These are phyloP conservation scores for Plectropomus leopardus DNA, from an alignment of 2,113 vertebrate species.

Conservation along the genomic window DNA sequence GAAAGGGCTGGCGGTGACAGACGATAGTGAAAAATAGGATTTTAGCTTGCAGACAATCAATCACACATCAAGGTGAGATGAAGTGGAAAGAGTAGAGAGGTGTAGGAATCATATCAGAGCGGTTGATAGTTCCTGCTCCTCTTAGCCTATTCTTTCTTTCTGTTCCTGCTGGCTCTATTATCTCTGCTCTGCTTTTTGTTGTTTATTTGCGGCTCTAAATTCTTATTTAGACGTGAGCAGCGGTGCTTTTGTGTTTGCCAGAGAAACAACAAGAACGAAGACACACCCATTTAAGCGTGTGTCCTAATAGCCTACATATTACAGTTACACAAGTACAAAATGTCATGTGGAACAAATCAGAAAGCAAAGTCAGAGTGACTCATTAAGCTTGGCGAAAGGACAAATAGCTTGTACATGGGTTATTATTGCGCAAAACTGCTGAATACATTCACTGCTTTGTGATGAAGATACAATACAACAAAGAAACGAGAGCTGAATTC, in stretches of 20 bases:
- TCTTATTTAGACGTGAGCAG: conserved; percentile 18
- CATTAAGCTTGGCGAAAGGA: neutral
- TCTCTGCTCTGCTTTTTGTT: conserved; percentile 17
- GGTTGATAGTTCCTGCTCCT: conserved; percentile 12
- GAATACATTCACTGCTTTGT: conserved; percentile 24
- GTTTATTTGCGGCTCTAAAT: conserved; percentile 1
- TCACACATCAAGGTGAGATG: conserved; percentile 49
- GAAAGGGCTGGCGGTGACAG: conserved; percentile 52
- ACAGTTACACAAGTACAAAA: neutral
- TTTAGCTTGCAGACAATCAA: conserved; percentile 51
- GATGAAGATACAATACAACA: neutral
- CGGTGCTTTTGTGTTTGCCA: neutral
- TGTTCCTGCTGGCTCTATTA: neutral
- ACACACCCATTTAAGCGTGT: neutral
- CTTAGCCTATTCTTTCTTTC: conserved; percentile 33
- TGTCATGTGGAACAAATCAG: neutral
- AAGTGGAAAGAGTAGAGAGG: conserved; percentile 19
- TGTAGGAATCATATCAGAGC: conserved; percentile 12
- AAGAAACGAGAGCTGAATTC: neutral
- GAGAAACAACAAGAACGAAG: neutral
- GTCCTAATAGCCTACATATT: neutral
- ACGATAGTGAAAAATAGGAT: conserved; percentile 55
- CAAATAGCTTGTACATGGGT: conserved; percentile 6
- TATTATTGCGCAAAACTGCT: neutral
- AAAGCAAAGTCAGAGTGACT: conserved; percentile 21